These are phyloP conservation scores for Lasioglossum figueresi DNA, from an alignment of 2,888 invertebrate genomes.

Conservation along the genomic window DNA sequence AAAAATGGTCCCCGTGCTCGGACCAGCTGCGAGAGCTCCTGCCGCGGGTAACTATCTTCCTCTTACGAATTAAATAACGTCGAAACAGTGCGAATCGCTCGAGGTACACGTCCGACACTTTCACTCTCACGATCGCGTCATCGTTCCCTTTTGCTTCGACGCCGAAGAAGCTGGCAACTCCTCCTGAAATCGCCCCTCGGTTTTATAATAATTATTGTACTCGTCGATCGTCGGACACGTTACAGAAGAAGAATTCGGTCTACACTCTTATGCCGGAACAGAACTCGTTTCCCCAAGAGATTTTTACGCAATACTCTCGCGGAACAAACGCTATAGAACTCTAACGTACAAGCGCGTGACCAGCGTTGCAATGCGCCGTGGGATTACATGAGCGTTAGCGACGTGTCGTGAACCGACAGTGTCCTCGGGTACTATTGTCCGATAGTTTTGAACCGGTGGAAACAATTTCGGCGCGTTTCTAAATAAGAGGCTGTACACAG, in stretches of 20 bases:
- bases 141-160: background rate
- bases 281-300: constrained; percentile 14
- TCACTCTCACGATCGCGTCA: background rate
- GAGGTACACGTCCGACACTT: background rate
- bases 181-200: background rate
- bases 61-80: background rate
- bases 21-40: background rate
- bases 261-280: background rate
- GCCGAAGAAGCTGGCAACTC: background rate
- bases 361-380: background rate
- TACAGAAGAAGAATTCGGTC: background rate
- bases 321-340: background rate
- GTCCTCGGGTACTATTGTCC: background rate
- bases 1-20: constrained; percentile 37
- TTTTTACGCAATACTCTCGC: constrained; percentile 29
- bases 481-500: background rate
- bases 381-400: constrained; percentile 3
- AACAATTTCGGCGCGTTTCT: background rate
- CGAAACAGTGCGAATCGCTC: constrained; percentile 1
- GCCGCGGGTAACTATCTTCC: background rate
- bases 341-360: constrained; percentile 16
- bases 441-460: background rate
- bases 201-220: background rate
- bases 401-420: background rate
- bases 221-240: background rate